Conservation (phyloP, 2,888 invertebrate genomes). For the Oegoconia quadripuncta region DNA sequence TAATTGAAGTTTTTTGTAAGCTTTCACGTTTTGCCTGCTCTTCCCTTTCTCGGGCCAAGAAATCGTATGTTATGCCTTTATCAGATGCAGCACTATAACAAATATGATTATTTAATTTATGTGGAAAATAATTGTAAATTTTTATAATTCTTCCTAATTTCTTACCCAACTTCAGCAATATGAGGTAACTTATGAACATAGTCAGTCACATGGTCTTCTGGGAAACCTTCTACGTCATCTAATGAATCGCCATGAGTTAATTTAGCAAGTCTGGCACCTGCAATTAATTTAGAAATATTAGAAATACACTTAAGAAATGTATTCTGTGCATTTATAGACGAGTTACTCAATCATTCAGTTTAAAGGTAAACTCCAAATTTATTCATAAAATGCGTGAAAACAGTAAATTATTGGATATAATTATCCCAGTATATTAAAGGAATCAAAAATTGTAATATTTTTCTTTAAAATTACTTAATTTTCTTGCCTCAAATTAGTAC, state of each 20-base stretch:
- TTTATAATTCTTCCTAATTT: not conserved
- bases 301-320: no score
- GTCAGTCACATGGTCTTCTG: slow-evolving; percentile 68
- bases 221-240: slow-evolving; percentile 75
- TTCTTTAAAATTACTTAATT: no score
- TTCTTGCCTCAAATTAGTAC: no score
- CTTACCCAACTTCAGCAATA: slow-evolving; percentile 70
- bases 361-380: no score
- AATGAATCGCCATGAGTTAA: slow-evolving; percentile 70
- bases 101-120: slow-evolving; percentile 5
- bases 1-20: slow-evolving; percentile 14
- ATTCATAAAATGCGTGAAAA: no score
- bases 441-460: no score
- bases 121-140: slow-evolving; percentile 1
- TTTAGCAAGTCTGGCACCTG: slow-evolving; percentile 47
- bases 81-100: slow-evolving; percentile 43
- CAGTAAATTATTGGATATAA: no score
- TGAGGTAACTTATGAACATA: slow-evolving; percentile 69
- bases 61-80: slow-evolving; percentile 49
- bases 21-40: slow-evolving; percentile 58
- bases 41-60: slow-evolving; percentile 57
- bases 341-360: no score
- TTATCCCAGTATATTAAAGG: no score
- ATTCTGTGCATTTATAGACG: no score
- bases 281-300: slow-evolving; percentile 38